phyloP scores from a whole-genome alignment of 2,797 vertebrate species.

The Cuculus canorus region DNA sequence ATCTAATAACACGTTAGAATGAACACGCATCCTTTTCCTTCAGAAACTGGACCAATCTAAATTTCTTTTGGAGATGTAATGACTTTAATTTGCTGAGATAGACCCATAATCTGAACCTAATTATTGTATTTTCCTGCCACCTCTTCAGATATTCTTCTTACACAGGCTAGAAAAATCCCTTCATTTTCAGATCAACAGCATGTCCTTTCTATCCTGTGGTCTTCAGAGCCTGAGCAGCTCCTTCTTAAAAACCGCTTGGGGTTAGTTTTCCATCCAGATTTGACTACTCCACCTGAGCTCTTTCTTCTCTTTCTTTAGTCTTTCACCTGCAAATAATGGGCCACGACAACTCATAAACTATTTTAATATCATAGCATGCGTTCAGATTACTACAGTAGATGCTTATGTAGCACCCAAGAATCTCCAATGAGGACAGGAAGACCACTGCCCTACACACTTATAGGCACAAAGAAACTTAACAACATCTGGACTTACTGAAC shows the following conservation, averaged over 20 bases:
- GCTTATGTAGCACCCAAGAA: not conserved
- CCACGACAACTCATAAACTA: not conserved
- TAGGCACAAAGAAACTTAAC: not conserved
- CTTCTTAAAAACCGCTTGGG: not conserved
- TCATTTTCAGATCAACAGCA: not conserved
- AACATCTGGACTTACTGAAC: not conserved
- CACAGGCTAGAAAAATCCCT: not conserved
- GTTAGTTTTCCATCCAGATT: not conserved
- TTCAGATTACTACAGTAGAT: not conserved
- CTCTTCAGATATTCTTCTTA: fast-evolving
- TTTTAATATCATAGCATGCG: not conserved
- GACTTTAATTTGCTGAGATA: not conserved
- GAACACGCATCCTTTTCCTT: not conserved
- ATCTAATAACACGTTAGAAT: not conserved
- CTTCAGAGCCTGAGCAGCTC: not conserved
- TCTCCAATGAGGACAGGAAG: not conserved
- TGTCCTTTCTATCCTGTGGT: not conserved
- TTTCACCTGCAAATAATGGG: not conserved
- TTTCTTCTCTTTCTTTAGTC: not conserved
- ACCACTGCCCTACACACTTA: fast-evolving
- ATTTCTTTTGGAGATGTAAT: not conserved
- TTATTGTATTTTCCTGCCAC: not conserved
- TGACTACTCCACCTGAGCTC: not conserved
- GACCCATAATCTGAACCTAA: not conserved
- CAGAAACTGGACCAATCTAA: not conserved